Evolutionary conservation across 2,797 vertebrate species (phyloP), one percentile per base, ranked within the genome.

Genomic region (Calcarius lapponicus): DNA sequence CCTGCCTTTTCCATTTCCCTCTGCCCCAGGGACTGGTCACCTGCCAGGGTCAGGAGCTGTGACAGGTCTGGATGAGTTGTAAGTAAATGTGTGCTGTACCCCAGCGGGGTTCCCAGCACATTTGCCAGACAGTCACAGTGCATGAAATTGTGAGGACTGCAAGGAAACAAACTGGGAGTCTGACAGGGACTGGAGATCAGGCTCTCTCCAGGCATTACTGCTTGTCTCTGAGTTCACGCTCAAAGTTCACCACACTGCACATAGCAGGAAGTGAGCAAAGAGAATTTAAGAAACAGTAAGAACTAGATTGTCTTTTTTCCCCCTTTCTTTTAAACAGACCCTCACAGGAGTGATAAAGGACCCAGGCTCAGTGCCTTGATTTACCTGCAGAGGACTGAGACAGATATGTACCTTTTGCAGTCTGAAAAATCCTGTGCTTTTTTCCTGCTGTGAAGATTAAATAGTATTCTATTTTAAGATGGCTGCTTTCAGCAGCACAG

Each of bases 381-480:
- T 82, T 56, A 76, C 43, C 65, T 57, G 43, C 40, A 80, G 42
- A 54, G 83, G 21, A 58, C 56, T 25, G 17, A 86, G 73, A 66
- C 5, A 83, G 36, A 56, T 43, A 48, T 2, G 8, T 34, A 60
- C 43, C 56, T 90, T 86, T 24, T 54, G 43, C 32, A 80, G n/a
- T 40, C 66, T 73, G 73, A 67, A 70, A 94, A 88, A 80, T 36
- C 43, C 56, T 73, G 25, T 38, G 10, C 0, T 3, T 64, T 92
- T 79, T 72, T 34, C 47, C 66, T 75, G 66, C 80, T 79, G 80
- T 29, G 73, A 92, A 56, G 73, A 95, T 93, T 90, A 86, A 94
- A 79, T 12, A 92, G 62, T 5, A 65, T 14, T 86, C 83, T 92
- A 78, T 90, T 92, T 96, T 93, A 84, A 81, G 62, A 92, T 1